Evolutionary conservation across 2,113 vertebrate genomes (phyloP), one percentile per base, ranked within the genome.

Genomic region (Uropsilus gracilis): DNA sequence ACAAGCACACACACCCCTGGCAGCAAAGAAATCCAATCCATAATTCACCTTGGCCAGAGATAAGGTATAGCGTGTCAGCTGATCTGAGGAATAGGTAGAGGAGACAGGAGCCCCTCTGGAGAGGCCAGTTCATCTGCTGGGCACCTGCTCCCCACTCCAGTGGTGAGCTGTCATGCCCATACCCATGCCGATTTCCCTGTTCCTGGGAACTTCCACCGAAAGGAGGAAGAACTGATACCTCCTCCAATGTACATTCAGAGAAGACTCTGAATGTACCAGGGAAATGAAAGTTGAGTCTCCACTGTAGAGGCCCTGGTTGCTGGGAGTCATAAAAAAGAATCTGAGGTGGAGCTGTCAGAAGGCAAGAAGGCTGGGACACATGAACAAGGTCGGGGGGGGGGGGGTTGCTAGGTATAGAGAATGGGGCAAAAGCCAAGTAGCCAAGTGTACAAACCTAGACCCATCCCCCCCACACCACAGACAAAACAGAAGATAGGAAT

Each of bases 171-270:
- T 30, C 81, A 34, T 68, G 13, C 73, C 75, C 87, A 89, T 86
- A 57, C 53, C 71, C 12, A 6, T 4, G 26, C 72, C 75, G 66
- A 77, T 86, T 93, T 92, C 85, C 63, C 78, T 71, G 55, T 90
- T 92, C 72, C 81, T 72, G 50, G 86, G 77, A 80, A 89, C 63
- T 44, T 81, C 22, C 64, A 73, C 77, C 39, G 53, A 82, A n/a
- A 57, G 64, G 34, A 84, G n/a, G 90, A 91, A 92, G 72, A 92
- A 73, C 66, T 4, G n/a, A 9, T 37, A 42, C 37, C 20, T 61
- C 85, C 34, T 89, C 34, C 18, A 75, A 16, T 8, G 30, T 61
- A 44, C 91, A 11, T 89, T 86, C 93, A 64, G 69, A 88, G 84
- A 83, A 93, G 63, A 80, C 16, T 1, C 26, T 0, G 13, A 16